These are phyloP conservation scores for Mylabris sibirica DNA, from an alignment of 2,888 invertebrate species.

Conservation along the genomic window DNA sequence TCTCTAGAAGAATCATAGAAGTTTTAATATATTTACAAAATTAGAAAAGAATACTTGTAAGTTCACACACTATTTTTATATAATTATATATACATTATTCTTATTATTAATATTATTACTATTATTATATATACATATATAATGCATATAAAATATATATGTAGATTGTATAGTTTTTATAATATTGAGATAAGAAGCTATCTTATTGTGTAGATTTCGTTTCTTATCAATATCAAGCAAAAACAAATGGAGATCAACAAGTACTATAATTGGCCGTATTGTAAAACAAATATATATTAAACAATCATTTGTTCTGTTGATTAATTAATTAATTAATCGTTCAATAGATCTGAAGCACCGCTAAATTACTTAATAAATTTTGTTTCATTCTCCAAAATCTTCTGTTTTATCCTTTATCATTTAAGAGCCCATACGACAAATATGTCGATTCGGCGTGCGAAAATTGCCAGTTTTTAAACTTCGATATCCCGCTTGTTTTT, in stretches of 20 bases:
- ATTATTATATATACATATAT: slow-evolving; percentile 2
- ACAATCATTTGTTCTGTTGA: not conserved
- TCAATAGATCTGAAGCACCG: slow-evolving; percentile 4
- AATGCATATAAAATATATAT: not conserved
- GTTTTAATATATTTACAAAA: slow-evolving; percentile 3
- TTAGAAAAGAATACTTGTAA: not conserved
- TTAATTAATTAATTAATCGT: slow-evolving; percentile 5
- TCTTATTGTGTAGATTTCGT: not conserved
- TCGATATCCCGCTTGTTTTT: too few species aligned
- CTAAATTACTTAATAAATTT: slow-evolving; percentile 3
- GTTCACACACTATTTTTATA: slow-evolving; percentile 13
- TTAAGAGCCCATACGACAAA: too few species aligned
- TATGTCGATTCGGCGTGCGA: too few species aligned
- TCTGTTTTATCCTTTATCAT: too few species aligned
- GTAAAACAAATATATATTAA: not conserved
- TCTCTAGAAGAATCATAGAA: not conserved
- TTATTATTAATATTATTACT: too few species aligned
- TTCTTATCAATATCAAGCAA: not conserved
- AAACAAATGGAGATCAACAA: not conserved
- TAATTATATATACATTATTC: slow-evolving; percentile 3
- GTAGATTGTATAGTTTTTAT: slow-evolving; percentile 10
- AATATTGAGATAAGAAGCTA: not conserved
- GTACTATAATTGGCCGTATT: not conserved
- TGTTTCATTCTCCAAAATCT: not conserved
- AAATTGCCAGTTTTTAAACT: too few species aligned